Evolutionary conservation across 1,140 invertebrate species (phyloP), one percentile per base, ranked within the genome.

Genomic region (Drosophila tropicalis): DNA sequence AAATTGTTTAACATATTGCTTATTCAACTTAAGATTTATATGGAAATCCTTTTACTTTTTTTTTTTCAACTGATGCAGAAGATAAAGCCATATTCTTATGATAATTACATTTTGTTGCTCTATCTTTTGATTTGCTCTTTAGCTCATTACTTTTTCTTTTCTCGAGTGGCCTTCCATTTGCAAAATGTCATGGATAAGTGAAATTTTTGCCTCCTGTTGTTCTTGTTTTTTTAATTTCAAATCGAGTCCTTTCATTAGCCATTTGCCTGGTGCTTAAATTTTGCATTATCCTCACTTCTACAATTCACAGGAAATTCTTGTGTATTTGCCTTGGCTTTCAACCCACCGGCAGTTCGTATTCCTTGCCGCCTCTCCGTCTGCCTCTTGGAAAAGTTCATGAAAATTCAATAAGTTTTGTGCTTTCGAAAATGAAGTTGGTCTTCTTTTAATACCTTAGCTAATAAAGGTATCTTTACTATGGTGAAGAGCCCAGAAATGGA

Each of bases 351-450:
- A 6, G 4, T 22, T 3, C 15, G 41, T 15, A 15, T 19, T 7
- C 44, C 17, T 22, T 19, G 2, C 44, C 15, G 3, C 17, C 44
- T 6, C 44, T 56, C 25, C 51, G 0, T n/a, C 17, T 40, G 54
- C 56, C 57, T 70, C 56, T 56, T 62, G 34, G 22, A 73, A 76
- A 67, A 77, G 55, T 79, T 80, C 76, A 89, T 89, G 66, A 80
- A 87, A 87, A 87, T 89, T 83, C 80, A 83, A 87, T 89, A 89
- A 68, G 84, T 77, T 77, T 70, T 51, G 44, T 51, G 44, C 44
- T 51, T 36, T 40, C 67, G 44, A 56, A 79, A 87, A 82, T 83
- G 47, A 79, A 83, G 78, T 77, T 68, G 69, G 67, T 51, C 69
- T 67, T 74, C 29, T 34, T 56, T 36, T 55, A 19, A 47, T 47